Conservation (phyloP, 2,888 invertebrate species). For the Nephrotoma guestfalica region DNA sequence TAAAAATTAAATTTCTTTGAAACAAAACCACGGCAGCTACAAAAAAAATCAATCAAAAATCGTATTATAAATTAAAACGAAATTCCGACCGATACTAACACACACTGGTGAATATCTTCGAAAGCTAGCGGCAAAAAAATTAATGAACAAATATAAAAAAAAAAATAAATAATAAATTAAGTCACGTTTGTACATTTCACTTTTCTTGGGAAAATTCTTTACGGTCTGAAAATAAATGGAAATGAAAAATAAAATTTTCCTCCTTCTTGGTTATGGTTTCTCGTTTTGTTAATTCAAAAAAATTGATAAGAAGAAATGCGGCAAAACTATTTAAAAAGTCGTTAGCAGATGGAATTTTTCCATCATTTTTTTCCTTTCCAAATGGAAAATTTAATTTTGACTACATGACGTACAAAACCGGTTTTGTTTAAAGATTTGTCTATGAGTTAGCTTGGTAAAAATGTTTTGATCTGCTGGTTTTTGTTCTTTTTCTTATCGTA, state of each 20-base stretch:
- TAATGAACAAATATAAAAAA: neutral
- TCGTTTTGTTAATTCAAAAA: neutral
- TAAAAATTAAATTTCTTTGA: neutral
- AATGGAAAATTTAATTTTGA: neutral
- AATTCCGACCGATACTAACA: neutral
- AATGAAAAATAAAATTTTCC: neutral
- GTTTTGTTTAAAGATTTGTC: neutral
- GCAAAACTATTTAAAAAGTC: neutral
- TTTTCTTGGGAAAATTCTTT: neutral
- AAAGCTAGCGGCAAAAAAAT: neutral
- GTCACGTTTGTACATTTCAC: neutral
- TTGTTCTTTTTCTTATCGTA: neutral
- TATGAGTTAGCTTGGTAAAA: neutral
- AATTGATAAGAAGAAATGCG: neutral
- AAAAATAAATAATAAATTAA: neutral
- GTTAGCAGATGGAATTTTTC: conserved; percentile 1
- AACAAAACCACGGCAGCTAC: neutral
- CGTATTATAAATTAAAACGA: neutral
- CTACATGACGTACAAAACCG: neutral
- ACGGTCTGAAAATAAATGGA: neutral
- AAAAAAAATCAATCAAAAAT: neutral
- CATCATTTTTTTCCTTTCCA: neutral
- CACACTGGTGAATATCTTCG: no score
- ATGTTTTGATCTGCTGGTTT: neutral
- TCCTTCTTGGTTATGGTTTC: neutral